Evolutionary conservation across 2,888 invertebrate genomes (phyloP).

Genomic region (Dusona sp.): DNA sequence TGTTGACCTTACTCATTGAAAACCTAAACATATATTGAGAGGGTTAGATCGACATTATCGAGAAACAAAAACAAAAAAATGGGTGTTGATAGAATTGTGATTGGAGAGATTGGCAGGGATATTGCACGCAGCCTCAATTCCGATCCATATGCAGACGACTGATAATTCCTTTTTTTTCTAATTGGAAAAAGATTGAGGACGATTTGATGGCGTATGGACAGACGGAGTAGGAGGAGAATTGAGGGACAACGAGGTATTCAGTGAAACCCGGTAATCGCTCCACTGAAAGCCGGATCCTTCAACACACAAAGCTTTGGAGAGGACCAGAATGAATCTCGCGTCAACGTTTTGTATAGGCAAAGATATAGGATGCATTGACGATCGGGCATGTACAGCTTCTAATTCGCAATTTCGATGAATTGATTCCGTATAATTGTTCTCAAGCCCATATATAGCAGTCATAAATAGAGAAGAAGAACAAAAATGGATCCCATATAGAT

Average conservation of each 20-base stretch:
- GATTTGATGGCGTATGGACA: constrained; percentile 30
- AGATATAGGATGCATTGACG: constrained; percentile 44
- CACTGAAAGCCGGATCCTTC: constrained; percentile 41
- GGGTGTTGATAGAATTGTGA: constrained; percentile 29
- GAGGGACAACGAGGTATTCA: constrained; percentile 29
- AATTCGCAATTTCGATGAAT: constrained; percentile 32
- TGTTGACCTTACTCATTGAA: not conserved
- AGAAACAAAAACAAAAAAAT: constrained; percentile 6
- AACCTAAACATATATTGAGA: not conserved
- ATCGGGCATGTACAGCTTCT: constrained; percentile 10
- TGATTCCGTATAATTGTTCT: constrained; percentile 22
- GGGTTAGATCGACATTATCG: constrained; percentile 39
- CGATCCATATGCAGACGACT: constrained; percentile 33
- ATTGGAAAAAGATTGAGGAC: constrained; percentile 50
- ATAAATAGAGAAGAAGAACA: not conserved
- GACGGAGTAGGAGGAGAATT: not conserved
- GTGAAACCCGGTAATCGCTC: constrained; percentile 43
- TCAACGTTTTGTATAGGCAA: constrained; percentile 29
- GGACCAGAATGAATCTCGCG: constrained; percentile 33
- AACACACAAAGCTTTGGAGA: constrained; percentile 28
- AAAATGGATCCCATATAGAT: not conserved
- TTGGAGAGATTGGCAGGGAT: not conserved
- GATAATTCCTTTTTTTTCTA: constrained; percentile 48
- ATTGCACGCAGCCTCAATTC: not conserved
- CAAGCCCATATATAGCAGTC: not conserved